Conservation (phyloP, 2,888 invertebrate genomes). For the Teinopalpus imperialis region DNA sequence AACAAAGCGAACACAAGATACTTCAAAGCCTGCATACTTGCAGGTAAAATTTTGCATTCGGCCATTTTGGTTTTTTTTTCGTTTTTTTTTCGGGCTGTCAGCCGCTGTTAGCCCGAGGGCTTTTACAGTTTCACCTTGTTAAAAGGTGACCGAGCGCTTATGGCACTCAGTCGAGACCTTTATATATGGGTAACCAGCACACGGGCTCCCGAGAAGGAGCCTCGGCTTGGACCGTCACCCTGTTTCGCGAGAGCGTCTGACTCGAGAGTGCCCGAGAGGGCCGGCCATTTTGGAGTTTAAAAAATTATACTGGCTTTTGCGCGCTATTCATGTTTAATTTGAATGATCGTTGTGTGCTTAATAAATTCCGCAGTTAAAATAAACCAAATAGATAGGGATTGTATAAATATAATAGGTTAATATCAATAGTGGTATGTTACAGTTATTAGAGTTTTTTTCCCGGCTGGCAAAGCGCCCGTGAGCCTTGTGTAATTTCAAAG, state of each 20-base stretch:
- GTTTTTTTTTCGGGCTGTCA: no score
- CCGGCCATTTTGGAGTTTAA: constrained; percentile 18
- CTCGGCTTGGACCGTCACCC: no score
- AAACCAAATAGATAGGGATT: constrained; percentile 12
- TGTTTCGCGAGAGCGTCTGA: no score
- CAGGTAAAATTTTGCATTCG: constrained; percentile 17
- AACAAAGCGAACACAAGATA: constrained; percentile 8
- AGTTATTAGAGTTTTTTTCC: constrained; percentile 49
- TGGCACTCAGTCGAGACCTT: no score
- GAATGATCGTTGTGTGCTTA: neutral
- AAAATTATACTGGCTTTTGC: constrained; percentile 6
- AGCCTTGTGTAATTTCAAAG: constrained; percentile 47
- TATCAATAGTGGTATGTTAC: constrained; percentile 35
- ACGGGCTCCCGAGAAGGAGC: no score
- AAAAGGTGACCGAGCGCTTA: no score
- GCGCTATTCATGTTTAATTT: constrained; percentile 3
- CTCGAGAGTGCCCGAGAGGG: no score
- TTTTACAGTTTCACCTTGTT: no score
- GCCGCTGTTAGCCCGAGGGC: no score
- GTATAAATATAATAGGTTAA: constrained; percentile 17
- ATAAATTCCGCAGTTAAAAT: constrained; percentile 17
- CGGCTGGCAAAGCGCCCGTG: constrained; percentile 56
- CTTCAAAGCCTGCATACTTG: constrained; percentile 1
- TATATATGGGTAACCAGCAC: no score
- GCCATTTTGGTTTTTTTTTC: no score